Base-by-base conservation (phyloP, 2,888 invertebrate species). In the Phaonia tiefii region DNA sequence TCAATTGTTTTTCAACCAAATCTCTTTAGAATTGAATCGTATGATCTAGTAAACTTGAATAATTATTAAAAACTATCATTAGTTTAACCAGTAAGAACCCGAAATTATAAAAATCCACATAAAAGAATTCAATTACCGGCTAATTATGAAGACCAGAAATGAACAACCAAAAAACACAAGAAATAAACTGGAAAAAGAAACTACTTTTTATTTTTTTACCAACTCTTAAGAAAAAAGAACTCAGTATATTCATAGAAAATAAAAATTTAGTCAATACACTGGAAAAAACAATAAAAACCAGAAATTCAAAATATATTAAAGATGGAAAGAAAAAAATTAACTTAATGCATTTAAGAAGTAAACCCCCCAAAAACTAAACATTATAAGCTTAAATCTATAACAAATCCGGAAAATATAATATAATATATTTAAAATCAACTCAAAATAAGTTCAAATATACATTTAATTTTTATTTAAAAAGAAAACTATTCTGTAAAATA, bases 361-460 rank as follows among this genome's bases (percentile, higher is more conserved):
- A 31, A 3, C 31, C 31, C 31, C 31, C 31, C 31, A 46, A 20
- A 75, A 58, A 31, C 20, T 25, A 15, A 46, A 46, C 5, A 37
- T 31, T 31, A 8, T 31, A 76, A 69, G 67, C 75, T 76, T 76
- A 76, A 44, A 39, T 46, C 10, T 58, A 46, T 11, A 17, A 51
- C 15, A 17, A 31, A 51, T 37, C 37, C 37, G 25, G 13, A 66
- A 20, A 11, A 63, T 71, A 46, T 46, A 46, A 46, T 56, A 75
- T 20, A 31, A 25, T 54, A 54, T 8, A 22, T 22, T 22, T 25
- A 46, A 44, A 42, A 11, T 63, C 66, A 65, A 42, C 58, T 37
- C 58, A 65, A 74, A 70, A 67, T 74, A 74, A 75, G 69, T 80
- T 80, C 69, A 80, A 75, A 80, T 72, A 51, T 75, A 69, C 13